Evolutionary conservation across 2,797 vertebrate species (phyloP).

Genomic region (Perodicticus potto): DNA sequence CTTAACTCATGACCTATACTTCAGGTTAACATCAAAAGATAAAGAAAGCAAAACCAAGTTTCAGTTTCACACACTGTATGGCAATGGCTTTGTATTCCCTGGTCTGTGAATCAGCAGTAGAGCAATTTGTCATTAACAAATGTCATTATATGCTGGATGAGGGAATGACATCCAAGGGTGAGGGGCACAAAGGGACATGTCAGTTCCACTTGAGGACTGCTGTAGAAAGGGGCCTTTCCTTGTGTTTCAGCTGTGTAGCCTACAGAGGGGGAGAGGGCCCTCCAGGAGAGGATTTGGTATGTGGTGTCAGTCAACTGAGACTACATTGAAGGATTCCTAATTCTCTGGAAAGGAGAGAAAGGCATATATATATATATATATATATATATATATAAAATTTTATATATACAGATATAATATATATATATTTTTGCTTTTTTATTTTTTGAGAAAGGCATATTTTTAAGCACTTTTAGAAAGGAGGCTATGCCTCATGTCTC

Average conservation of each 20-base stretch:
- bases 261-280: neutral
- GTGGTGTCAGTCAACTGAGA: neutral
- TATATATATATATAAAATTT: neutral
- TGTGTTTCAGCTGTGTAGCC: neutral
- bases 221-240: neutral
- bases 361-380: neutral
- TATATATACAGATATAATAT: neutral
- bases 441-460: neutral
- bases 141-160: neutral
- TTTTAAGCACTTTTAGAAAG: neutral
- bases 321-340: neutral
- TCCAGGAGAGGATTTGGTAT: neutral
- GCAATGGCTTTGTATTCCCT: neutral
- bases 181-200: neutral
- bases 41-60: neutral
- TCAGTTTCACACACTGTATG: neutral
- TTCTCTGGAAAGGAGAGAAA: neutral
- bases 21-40: neutral
- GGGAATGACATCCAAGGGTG: neutral
- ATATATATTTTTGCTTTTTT: too few species aligned
- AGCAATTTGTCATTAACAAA: neutral
- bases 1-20: neutral
- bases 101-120: neutral
- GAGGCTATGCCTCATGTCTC: conserved; percentile 65
- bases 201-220: neutral